Base-by-base conservation (phyloP, 2,797 vertebrate species). In the Premnoplex brunnescens region DNA sequence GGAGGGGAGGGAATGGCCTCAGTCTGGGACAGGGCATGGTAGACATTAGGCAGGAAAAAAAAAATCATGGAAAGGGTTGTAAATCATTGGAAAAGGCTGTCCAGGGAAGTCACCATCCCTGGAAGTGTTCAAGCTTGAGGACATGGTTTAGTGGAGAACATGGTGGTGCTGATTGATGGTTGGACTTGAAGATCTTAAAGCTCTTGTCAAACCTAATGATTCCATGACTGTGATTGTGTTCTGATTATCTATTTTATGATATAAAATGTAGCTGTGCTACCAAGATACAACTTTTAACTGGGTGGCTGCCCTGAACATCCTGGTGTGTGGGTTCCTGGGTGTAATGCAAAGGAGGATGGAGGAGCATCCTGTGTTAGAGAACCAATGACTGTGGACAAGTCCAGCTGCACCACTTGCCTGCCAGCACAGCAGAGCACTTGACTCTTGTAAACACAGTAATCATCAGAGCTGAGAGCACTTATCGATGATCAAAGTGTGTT, bases 1-100 rank as follows among this genome's bases (percentile, higher is more conserved):
- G 68, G 60, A 80, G 24, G 1, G 48, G 60, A 81, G 60, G 60
- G 39, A 67, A 39, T 0, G 0, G 60, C 28, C 52, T 3, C 60
- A 46, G 55, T 12, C 3, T 67, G 36, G 5, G 4, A 11, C 46
- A 32, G 13, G 10, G 30, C 1, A 60, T 41, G 12, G 0, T 16
- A 17, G 44, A 46, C 19, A 46, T 0, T 3, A 16, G 20, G 0
- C 0, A 13, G 55, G 19, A 62, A 41, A 36, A n/a, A 36, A n/a
- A 19, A 5, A n/a, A n/a, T n/a, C n/a, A 2, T 55, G 41, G 39
- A 5, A 37, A n/a, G 27, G 55, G 1, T 22, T 36, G 12, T 23
- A 15, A 30, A 67, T 17, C 14, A 12, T 34, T 81, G 60, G 69
- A 27, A 16, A 0, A 1, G 39, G 27, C 43, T 64, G 67, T 30